Evolutionary conservation across 2,888 invertebrate species (phyloP).

Genomic region (Limnephilus marmoratus): DNA sequence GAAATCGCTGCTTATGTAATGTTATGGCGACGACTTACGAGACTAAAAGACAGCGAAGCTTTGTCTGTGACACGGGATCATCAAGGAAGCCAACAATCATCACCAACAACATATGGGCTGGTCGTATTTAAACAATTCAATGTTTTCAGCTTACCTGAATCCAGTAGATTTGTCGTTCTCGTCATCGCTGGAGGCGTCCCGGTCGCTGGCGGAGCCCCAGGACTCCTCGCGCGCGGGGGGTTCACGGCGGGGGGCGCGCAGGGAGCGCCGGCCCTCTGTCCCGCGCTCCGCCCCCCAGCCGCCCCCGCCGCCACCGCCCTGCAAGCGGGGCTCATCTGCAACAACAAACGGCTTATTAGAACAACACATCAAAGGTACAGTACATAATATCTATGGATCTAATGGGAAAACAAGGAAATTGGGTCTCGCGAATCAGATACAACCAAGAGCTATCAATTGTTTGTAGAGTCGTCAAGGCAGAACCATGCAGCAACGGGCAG

Average conservation of each 20-base stretch:
- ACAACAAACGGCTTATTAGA: background rate
- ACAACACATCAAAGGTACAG: background rate
- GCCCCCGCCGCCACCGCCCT: slow-evolving; percentile 73
- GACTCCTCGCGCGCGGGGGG: slow-evolving; percentile 75
- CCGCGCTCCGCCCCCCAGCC: slow-evolving; percentile 70
- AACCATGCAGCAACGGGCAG: background rate
- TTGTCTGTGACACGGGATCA: background rate
- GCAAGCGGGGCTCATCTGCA: slow-evolving; percentile 67
- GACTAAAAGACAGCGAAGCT: background rate
- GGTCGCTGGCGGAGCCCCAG: slow-evolving; percentile 76
- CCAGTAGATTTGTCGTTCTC: slow-evolving; percentile 68
- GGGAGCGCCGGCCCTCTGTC: slow-evolving; percentile 71
- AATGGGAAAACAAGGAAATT: background rate
- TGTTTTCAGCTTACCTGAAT: slow-evolving; percentile 60
- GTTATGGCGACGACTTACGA: no score
- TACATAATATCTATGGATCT: background rate
- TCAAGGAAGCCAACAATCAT: background rate
- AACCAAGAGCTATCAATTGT: background rate
- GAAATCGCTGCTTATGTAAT: no score
- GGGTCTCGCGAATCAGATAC: background rate
- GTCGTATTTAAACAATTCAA: background rate
- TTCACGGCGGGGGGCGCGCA: slow-evolving; percentile 70
- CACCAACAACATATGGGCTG: background rate
- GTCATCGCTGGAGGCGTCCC: slow-evolving; percentile 72
- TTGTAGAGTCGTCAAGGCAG: background rate